Evolutionary conservation across 2,797 vertebrate genomes (phyloP), one percentile per base, ranked within the genome.

Genomic region (Tapirus indicus): DNA sequence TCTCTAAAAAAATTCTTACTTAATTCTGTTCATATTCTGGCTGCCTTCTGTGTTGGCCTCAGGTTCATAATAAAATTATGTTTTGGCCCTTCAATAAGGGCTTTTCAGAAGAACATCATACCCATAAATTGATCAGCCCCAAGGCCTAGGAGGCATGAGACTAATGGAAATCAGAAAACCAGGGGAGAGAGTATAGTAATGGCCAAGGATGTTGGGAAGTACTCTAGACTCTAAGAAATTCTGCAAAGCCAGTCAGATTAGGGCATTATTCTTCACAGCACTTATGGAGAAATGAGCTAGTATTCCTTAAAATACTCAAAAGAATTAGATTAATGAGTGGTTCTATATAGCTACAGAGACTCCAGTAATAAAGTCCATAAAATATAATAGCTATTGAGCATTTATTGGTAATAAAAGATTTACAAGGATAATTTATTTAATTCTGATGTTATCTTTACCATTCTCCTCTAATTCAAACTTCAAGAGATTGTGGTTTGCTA

Each of bases 161-260:
- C 8, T 21, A 87, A 27, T 8, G 13, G 49, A 80, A 16, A 23
- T 69, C 13, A 88, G 27, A 94, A 86, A 82, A 80, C 25, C 49
- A 74, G 5, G 5, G 32, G 6, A 29, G 1, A 27, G 20, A 23
- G 13, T 23, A 49, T 25, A 29, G 2, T 7, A 71, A 77, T n/a
- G 9, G 10, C 4, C 2, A 8, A 58, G 6, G 23, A 66, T 4
- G 5, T 10, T 16, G 6, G 72, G 21, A 32, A 4, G 21, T 2
- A 56, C 11, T 82, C 18, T 12, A 64, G 20, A 2, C 44, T 12
- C 16, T 38, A 49, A 69, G 56, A 56, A 35, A n/a, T 18, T 12
- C 29, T n/a, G 52, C 11, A 72, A 29, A 25, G 7, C n/a, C 21
- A 41, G 20, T 66, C 12, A 38, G 12, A 9, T 91, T 12, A 56